Base-by-base conservation (phyloP, 2,888 invertebrate species). In the Dryobota labecula region DNA sequence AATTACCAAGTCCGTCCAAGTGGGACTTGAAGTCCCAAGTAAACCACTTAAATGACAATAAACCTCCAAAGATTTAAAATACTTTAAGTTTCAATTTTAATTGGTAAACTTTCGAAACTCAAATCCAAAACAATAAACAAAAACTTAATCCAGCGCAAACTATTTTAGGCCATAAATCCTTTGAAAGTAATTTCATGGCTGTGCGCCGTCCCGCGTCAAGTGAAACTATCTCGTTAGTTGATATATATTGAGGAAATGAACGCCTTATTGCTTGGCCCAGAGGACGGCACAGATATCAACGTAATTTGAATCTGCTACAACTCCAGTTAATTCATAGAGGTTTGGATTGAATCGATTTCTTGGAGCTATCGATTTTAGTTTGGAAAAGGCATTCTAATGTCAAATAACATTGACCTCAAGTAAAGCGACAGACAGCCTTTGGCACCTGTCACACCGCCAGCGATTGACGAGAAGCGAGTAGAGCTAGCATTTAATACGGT, bases 231-330 rank as follows among this genome's bases (percentile, higher is more conserved):
- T 74, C 57, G 70, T 80, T 80, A 76, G 65, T 65, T 70, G 75
- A 84, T 80, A 82, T 82, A 80, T 80, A 79, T 73, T 54, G 67
- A 73, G 78, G 81, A 83, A 84, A 83, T 75, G 76, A 81, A 75
- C 66, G 64, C 69, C 72, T 79, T 79, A 81, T 79, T 76, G 75
- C 73, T 56, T 30, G n/a, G 53, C 65, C 70, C 73, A 56, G 58
- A 71, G 74, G 70, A 72, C 54, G 54, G 63, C 54, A 51, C 27
- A 64, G 70, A 76, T 76, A 72, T 76, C 68, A 54, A 30, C 43
- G 54, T 72, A 70, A 82, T 76, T 84, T 73, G 71, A 71, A 83
- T 76, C 65, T 65, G 64, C 73, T 67, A 60, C 56, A 77, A 62
- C 43, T 75, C 56, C 2, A 36, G 53, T 56, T 81, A 81, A 84